Base-by-base conservation (phyloP, 2,888 invertebrate species). In the Colletes collaris region DNA sequence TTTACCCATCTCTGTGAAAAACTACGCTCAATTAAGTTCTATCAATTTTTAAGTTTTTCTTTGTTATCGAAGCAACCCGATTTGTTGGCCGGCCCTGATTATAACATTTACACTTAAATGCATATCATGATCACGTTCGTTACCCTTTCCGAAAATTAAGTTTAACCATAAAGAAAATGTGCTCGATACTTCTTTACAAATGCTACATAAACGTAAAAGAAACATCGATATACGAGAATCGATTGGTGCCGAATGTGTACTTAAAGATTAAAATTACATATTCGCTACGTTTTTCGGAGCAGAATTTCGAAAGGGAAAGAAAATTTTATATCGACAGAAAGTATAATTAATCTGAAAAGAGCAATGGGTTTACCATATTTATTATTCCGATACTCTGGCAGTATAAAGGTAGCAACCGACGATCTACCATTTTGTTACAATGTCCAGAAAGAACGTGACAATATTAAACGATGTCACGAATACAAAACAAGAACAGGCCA, bases 301-400 rank as follows among this genome's bases (percentile, higher is more conserved):
- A 4, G 27, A 64, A 10, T 16, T 59, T 62, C 35, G 53, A 52
- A n/a, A 68, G 16, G 67, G 7, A 53, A 55, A 16, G 19, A 40
- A 71, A 60, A 1, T 46, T 13, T 13, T 4, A 5, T n/a, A 16
- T 19, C 13, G 64, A 55, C 53, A 19, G 0, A 72, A 69, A 44
- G 5, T 44, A 49, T 8, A 69, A 62, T 62, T 46, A 5, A 0
- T 67, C 11, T 52, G 13, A 53, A 52, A 19, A 62, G 40, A 50
- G 37, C 56, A 62, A 74, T 44, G 65, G n/a, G n/a, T 27, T 64
- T 11, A 74, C 49, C 68, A 66, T 50, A 69, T 55, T 55, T 49
- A 19, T 63, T 78, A 68, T 19, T 55, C 63, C 56, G 63, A 79
- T 77, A 82, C 60, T 73, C 82, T 86, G 82, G 79, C 87, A 85